These are phyloP conservation scores for Steinernema carpocapsae DNA, from an alignment of 2,888 invertebrate genomes.

Conservation along the genomic window DNA sequence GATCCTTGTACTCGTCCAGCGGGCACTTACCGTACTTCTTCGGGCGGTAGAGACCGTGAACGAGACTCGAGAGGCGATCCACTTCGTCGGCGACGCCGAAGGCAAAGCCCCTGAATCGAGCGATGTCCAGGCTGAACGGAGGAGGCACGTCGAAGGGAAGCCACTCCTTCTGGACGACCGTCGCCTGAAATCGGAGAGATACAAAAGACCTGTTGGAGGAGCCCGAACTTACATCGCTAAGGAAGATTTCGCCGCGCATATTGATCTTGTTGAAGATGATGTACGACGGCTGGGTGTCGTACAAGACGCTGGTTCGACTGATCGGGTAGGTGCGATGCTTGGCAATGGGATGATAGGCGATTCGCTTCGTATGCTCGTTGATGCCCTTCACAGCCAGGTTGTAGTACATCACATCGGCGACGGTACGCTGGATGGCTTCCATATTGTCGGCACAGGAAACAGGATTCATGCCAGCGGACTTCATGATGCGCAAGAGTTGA, in stretches of 20 bases:
- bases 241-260: background rate
- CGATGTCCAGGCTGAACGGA: conserved; percentile 3
- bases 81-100: background rate
- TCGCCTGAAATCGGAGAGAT: background rate
- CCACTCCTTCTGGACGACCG: conserved; percentile 8
- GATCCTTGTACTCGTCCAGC: background rate
- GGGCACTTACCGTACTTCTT: background rate
- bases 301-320: conserved; percentile 6
- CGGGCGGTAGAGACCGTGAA: background rate
- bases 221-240: conserved; percentile 7
- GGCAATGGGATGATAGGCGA: conserved; percentile 14
- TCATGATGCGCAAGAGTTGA: conserved; percentile 27
- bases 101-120: background rate
- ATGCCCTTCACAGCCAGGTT: conserved; percentile 22
- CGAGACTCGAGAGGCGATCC: background rate
- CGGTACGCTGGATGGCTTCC: conserved; percentile 12
- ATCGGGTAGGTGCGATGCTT: background rate
- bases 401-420: conserved; percentile 12
- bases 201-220: background rate
- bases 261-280: conserved; percentile 13
- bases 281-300: background rate
- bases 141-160: conserved; percentile 4
- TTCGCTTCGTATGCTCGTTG: background rate
- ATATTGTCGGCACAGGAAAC: background rate
- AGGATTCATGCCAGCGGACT: background rate